Conservation (phyloP, 2,113 vertebrate species). For the Riparia riparia region DNA sequence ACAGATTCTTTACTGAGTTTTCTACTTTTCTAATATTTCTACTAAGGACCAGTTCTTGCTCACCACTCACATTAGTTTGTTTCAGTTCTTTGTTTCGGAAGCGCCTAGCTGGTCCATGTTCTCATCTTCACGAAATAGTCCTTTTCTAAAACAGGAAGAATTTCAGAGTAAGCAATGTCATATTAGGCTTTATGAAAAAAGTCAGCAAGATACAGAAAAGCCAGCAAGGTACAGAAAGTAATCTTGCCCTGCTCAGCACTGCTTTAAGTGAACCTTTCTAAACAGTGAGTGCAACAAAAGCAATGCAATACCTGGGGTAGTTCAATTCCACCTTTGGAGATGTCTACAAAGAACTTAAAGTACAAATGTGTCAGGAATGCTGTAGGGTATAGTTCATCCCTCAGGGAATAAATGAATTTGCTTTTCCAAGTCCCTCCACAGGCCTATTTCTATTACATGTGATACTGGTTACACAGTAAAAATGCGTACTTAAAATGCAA, state of each 20-base stretch:
- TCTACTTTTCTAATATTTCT: neutral
- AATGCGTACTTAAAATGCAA: neutral
- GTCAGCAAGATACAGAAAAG: neutral
- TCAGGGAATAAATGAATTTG: neutral
- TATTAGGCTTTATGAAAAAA: neutral
- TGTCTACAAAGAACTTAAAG: neutral
- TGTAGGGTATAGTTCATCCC: neutral
- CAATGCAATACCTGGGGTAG: neutral
- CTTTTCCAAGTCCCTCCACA: neutral
- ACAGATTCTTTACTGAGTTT: neutral
- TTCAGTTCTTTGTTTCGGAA: neutral
- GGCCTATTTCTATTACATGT: neutral
- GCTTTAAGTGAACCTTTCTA: neutral
- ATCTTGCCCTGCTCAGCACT: neutral
- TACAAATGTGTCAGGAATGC: neutral
- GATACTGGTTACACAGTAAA: neutral
- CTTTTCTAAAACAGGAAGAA: constrained; percentile 20
- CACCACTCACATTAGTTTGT: neutral
- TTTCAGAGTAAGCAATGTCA: neutral
- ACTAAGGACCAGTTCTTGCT: neutral
- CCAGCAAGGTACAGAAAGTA: neutral
- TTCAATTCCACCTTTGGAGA: neutral
- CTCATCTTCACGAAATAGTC: neutral
- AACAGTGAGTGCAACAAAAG: neutral
- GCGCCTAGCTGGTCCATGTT: neutral